A percentile compares a stretch with the other conserved stretches of the same genome.
These are phyloP conservation scores for Bugulina stolonifera DNA, from an alignment of 2,888 invertebrate genomes.

Conservation along the genomic window DNA sequence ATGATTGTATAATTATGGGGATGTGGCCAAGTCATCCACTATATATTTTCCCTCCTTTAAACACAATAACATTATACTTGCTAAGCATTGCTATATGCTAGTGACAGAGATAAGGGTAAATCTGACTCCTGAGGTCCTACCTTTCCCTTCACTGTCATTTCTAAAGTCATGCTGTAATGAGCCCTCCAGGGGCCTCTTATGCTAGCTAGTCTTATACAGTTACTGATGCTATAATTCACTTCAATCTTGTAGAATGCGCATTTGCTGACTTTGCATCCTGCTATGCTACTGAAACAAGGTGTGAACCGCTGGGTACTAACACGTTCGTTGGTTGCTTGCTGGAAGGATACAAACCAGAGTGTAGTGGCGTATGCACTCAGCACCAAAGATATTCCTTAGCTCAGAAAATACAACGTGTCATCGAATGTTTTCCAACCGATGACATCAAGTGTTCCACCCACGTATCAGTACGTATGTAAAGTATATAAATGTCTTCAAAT, in stretches of 20 bases:
- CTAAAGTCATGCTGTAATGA: no score
- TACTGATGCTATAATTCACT: neutral
- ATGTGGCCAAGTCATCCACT: no score
- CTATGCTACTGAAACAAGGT: neutral
- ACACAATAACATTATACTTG: no score
- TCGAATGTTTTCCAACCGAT: neutral
- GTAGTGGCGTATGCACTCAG: neutral
- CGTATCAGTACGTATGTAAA: neutral
- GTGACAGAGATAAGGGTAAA: no score
- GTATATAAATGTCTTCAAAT: no score
- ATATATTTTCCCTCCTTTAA: no score
- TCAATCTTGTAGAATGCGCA: slow-evolving; percentile 16
- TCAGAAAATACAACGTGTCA: neutral
- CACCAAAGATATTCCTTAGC: neutral
- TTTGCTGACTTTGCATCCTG: slow-evolving; percentile 1
- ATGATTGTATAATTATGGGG: no score
- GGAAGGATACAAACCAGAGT: neutral
- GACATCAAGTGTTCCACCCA: neutral
- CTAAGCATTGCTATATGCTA: no score
- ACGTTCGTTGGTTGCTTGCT: neutral
- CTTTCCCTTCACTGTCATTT: no score
- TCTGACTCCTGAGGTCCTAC: no score
- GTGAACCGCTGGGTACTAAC: neutral
- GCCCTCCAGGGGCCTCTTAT: no score
- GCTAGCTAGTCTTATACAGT: no score